phyloP scores from a whole-genome alignment of 2,888 invertebrate species.

The Ophonus ardosiacus region DNA sequence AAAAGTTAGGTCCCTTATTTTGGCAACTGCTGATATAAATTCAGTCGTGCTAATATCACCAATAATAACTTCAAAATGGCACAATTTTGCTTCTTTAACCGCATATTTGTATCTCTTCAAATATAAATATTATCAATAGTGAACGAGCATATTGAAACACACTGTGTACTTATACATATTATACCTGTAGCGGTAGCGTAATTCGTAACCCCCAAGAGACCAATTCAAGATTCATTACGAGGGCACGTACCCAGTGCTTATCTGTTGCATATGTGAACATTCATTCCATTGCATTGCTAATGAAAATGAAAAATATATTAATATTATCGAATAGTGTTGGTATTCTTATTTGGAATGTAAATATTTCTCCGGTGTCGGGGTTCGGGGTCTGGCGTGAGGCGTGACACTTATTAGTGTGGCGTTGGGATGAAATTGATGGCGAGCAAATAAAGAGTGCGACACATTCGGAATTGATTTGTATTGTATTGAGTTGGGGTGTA shows the following conservation, averaged over 20 bases:
- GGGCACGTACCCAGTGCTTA: background rate
- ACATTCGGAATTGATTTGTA: constrained; percentile 42
- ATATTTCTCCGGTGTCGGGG: constrained; percentile 50
- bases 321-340: background rate
- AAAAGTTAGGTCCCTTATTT: too few species aligned
- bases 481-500: constrained; percentile 6
- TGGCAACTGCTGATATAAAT: too few species aligned
- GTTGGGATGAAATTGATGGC: constrained; percentile 60
- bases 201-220: background rate
- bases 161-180: too few species aligned
- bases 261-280: background rate
- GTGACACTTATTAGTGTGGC: constrained; percentile 64
- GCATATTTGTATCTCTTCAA: too few species aligned
- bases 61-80: too few species aligned
- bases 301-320: background rate
- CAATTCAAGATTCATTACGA: constrained; percentile 1
- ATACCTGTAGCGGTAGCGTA: background rate
- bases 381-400: constrained; percentile 10
- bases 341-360: constrained; percentile 49
- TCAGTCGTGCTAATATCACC: too few species aligned
- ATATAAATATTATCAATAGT: too few species aligned
- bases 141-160: too few species aligned
- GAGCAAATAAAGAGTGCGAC: constrained; percentile 59
- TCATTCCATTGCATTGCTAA: background rate
- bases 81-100: too few species aligned